A percentile compares a stretch with the other conserved stretches of the same genome.
Evolutionary conservation across 2,113 vertebrate genomes (phyloP).

Genomic region (Coregonus clupeaformis): DNA sequence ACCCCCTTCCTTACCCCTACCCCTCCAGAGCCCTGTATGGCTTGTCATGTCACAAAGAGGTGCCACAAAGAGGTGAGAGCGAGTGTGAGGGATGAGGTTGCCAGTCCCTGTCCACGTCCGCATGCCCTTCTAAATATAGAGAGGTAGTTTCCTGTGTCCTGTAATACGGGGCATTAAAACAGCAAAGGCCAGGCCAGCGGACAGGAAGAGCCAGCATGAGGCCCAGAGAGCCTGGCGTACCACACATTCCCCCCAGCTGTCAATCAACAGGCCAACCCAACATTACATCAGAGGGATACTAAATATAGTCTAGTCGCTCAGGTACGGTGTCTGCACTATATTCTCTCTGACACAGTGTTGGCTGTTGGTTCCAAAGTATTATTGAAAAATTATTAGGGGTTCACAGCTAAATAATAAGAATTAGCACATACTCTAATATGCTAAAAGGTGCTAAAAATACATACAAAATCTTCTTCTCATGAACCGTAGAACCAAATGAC

Average conservation of each 20-base stretch:
- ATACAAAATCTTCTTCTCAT: too few relatives aligned
- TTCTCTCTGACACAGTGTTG: too few relatives aligned
- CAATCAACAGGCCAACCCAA: conserved; percentile 30
- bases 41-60: conserved; percentile 30
- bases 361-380: too few relatives aligned
- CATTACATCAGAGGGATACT: conserved; percentile 47
- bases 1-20: conserved; percentile 16
- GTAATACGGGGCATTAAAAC: conserved; percentile 56
- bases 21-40: conserved; percentile 40
- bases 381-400: too few relatives aligned
- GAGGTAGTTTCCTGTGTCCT: conserved; percentile 60
- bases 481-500: too few relatives aligned
- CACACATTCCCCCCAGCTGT: conserved; percentile 35
- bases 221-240: conserved; percentile 22
- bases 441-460: too few relatives aligned
- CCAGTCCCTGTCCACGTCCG: conserved; percentile 57
- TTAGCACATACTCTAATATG: too few relatives aligned
- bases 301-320: too few relatives aligned
- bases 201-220: conserved; percentile 49
- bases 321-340: too few relatives aligned
- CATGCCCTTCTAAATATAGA: conserved; percentile 62
- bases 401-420: too few relatives aligned
- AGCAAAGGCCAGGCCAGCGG: conserved; percentile 34
- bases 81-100: conserved; percentile 26
- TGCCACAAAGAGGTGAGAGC: conserved; percentile 17